Conservation (phyloP, 1,140 invertebrate genomes). For the Battus philenor region DNA sequence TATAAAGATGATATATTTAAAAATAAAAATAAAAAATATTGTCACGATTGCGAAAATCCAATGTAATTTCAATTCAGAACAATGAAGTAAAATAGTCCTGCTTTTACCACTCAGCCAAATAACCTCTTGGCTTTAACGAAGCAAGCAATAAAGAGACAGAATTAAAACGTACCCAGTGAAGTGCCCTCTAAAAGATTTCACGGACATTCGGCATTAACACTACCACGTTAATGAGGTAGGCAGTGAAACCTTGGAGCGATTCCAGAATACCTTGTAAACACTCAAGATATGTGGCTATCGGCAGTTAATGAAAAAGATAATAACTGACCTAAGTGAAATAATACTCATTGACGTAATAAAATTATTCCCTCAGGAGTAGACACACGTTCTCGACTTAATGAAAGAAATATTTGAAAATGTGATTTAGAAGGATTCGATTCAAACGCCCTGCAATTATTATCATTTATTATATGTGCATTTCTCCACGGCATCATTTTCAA, state of each 20-base stretch:
- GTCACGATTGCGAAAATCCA: conserved; percentile 6
- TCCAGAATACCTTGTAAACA: conserved; percentile 62
- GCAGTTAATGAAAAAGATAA: conserved; percentile 23
- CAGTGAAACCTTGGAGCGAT: conserved; percentile 60
- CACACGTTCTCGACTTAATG: too few species aligned
- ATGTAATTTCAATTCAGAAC: conserved; percentile 15
- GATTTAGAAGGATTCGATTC: too few species aligned
- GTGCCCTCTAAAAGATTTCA: conserved; percentile 62
- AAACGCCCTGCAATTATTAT: too few species aligned
- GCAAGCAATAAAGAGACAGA: conserved; percentile 56
- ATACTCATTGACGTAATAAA: too few species aligned
- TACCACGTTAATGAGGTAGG: conserved; percentile 55
- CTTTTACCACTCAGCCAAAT: conserved; percentile 45
- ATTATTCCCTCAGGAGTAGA: too few species aligned
- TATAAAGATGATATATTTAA: too few species aligned
- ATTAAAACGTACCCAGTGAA: conserved; percentile 58
- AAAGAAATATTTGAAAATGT: too few species aligned
- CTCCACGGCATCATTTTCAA: too few species aligned
- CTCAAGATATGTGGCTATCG: conserved; percentile 25
- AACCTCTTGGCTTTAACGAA: conserved; percentile 64
- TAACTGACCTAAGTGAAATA: too few species aligned
- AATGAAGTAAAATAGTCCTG: conserved; percentile 18
- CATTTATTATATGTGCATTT: too few species aligned
- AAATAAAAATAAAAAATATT: too few species aligned
- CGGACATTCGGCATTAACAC: conserved; percentile 63